phyloP scores from a whole-genome alignment of 2,797 vertebrate species.

The Alcedo quadribrachys region DNA sequence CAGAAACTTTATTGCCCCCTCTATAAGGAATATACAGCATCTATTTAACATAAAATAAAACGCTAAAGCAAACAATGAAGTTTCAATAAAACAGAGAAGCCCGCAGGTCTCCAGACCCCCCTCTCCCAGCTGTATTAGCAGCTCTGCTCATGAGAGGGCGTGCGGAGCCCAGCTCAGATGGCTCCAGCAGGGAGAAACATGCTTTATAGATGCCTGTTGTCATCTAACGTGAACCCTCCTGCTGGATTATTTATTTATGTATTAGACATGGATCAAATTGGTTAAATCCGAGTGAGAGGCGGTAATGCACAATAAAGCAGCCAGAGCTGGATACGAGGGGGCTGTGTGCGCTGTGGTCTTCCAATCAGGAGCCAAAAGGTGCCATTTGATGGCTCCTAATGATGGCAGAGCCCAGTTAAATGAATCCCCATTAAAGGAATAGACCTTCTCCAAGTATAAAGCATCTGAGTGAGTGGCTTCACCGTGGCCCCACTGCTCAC shows the following conservation, averaged over 20 bases:
- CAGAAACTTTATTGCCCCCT: slow-evolving; percentile 50
- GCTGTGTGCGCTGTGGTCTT: background rate
- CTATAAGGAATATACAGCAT: slow-evolving; percentile 45
- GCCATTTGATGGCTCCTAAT: slow-evolving; percentile 65
- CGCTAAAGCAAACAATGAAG: slow-evolving; percentile 69
- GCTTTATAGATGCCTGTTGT: slow-evolving; percentile 64
- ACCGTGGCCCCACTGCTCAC: background rate
- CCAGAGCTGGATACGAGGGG: background rate
- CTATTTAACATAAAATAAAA: slow-evolving; percentile 68
- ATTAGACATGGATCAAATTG: slow-evolving; percentile 72
- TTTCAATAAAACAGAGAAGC: slow-evolving; percentile 60
- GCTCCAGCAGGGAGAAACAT: slow-evolving; percentile 15
- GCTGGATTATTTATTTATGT: slow-evolving; percentile 76
- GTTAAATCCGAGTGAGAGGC: slow-evolving; percentile 62
- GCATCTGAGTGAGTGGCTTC: slow-evolving; percentile 5
- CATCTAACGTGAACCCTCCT: slow-evolving; percentile 53
- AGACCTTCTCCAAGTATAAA: slow-evolving; percentile 40
- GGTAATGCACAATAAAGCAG: slow-evolving; percentile 67
- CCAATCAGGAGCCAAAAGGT: slow-evolving; percentile 70
- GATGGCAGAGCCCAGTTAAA: slow-evolving; percentile 55
- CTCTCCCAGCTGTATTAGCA: slow-evolving; percentile 66
- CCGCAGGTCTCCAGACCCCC: background rate
- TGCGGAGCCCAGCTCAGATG: slow-evolving; percentile 64
- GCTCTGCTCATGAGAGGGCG: slow-evolving; percentile 74
- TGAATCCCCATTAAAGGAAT: slow-evolving; percentile 53